Conservation (phyloP, 2,797 vertebrate genomes). For the Trichosurus vulpecula region DNA sequence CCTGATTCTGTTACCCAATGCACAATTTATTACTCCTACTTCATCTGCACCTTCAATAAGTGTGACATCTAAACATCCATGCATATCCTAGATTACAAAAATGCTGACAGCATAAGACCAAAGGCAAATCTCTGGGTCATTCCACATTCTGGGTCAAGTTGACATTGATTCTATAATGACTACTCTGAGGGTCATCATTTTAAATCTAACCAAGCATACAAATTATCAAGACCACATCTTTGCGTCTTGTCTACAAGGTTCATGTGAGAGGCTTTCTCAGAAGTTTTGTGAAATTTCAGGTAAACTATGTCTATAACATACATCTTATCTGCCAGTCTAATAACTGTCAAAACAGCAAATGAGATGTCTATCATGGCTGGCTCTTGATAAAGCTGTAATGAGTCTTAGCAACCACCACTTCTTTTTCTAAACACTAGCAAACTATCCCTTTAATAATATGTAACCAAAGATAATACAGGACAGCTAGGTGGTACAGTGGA, state of each 20-base stretch:
- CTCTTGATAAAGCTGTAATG: background rate
- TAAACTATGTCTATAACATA: background rate
- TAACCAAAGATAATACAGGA: background rate
- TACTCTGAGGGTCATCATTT: background rate
- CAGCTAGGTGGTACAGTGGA: background rate
- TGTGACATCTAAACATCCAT: background rate
- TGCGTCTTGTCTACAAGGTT: background rate
- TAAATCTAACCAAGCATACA: background rate
- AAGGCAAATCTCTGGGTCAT: background rate
- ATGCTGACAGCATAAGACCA: background rate
- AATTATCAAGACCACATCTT: background rate
- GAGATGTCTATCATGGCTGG: background rate
- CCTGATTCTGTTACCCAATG: background rate
- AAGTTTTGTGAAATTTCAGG: background rate
- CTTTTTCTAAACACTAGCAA: background rate
- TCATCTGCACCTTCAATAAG: background rate
- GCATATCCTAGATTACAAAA: background rate
- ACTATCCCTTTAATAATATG: background rate
- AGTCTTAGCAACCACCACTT: background rate
- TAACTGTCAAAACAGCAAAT: background rate
- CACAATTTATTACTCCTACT: background rate
- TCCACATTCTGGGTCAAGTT: background rate
- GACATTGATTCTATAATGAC: background rate
- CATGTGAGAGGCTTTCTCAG: background rate
- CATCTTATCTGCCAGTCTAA: background rate